phyloP scores from a whole-genome alignment of 2,797 vertebrate species.

The Pantherophis alleghaniensis region DNA sequence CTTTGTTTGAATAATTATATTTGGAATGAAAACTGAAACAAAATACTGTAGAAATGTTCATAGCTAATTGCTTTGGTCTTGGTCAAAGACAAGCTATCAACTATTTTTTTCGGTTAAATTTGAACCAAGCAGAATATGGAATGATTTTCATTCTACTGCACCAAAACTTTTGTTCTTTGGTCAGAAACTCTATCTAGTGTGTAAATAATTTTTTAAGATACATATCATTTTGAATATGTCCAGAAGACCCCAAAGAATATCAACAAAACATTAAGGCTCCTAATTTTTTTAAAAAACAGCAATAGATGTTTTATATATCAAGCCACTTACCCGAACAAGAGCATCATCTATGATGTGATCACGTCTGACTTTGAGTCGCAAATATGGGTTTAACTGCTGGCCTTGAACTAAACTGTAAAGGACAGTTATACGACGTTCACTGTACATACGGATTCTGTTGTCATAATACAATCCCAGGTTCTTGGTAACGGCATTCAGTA shows the following conservation, averaged over 20 bases:
- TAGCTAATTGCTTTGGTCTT: background rate
- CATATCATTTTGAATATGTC: slow-evolving; percentile 5
- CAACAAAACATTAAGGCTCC: background rate
- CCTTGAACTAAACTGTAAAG: slow-evolving; percentile 99
- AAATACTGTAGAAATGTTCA: background rate
- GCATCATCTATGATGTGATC: slow-evolving; percentile 99
- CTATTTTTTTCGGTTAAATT: background rate
- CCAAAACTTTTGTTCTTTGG: background rate
- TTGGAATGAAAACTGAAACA: background rate
- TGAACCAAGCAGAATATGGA: background rate
- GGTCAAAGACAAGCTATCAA: background rate
- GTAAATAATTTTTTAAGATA: background rate
- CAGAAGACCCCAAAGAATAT: background rate
- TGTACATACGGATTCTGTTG: slow-evolving; percentile 99
- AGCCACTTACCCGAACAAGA: slow-evolving; percentile 89
- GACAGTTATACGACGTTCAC: slow-evolving; percentile 94
- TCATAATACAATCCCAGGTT: slow-evolving; percentile 97
- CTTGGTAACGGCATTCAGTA: slow-evolving; percentile 94
- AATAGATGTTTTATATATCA: background rate
- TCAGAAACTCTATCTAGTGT: background rate
- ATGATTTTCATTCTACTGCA: background rate
- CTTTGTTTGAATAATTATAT: background rate
- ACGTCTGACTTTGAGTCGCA: slow-evolving; percentile 93
- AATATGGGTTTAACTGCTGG: slow-evolving; percentile 92
- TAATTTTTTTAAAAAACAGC: background rate